Evolutionary conservation across 1,140 invertebrate genomes (phyloP), one percentile per base, ranked within the genome.

Genomic region (Drosophila ironensis): DNA sequence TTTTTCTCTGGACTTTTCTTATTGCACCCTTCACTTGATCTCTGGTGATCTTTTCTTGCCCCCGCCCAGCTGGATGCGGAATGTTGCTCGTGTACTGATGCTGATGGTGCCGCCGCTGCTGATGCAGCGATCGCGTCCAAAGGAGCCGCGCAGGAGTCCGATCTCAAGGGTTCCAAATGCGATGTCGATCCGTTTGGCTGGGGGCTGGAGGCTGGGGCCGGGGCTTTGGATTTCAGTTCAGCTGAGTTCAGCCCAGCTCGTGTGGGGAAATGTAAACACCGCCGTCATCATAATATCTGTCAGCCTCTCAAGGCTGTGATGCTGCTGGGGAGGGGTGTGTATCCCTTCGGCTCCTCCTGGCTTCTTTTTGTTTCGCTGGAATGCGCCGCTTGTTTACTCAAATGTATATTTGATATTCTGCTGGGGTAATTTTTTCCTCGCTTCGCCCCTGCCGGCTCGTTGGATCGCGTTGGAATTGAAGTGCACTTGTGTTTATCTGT

Each of bases 261-360:
- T 46, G 80, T 84, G 78, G 78, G 78, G 78, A 84, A 86, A 86
- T 71, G 74, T 84, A 84, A 84, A 84, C 78, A 84, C 50, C 53
- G 75, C 78, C 59, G 60, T 77, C 74, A 71, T 84, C 73, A 84
- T 84, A 84, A 82, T 67, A 66, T 70, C 54, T 42, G 53, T 30
- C 52, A 44, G 20, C 45, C 57, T 46, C 57, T 40, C 37, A 35
- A 67, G 50, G 50, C 60, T 67, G 50, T n/a, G 42, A 14, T 57
- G 53, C 20, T 9, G 35, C 9, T 42, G 40, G 22, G 25, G 19
- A 8, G 53, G 50, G 41, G 35, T 24, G 33, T 61, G 69, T 78
- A 86, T 84, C 80, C 78, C 80, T 82, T 84, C 61, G 38, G 12
- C 27, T 54, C 19, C 51, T 45, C 41, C 7, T 61, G 12, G 19